Percentiles rank a stretch among this genome's conserved stretches.
Conservation (phyloP, 2,113 vertebrate genomes). For the Zingel zingel region DNA sequence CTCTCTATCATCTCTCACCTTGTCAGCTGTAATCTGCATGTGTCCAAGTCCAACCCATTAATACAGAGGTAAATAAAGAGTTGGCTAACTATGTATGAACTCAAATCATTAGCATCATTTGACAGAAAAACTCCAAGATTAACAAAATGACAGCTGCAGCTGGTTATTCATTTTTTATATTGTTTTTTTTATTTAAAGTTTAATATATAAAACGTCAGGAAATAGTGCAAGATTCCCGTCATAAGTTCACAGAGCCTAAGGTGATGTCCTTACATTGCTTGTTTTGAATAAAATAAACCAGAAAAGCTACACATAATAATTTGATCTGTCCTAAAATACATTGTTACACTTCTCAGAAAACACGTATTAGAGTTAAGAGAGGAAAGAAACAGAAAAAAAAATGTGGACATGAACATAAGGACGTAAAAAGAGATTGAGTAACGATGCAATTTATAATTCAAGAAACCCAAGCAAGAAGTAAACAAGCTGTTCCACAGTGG, state of each 20-base stretch:
- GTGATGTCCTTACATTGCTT: background rate
- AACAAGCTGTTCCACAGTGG: slow-evolving; percentile 47
- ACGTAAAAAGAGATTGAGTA: background rate
- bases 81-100: background rate
- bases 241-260: background rate
- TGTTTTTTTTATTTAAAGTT: background rate
- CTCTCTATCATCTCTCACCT: background rate
- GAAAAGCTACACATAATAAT: background rate
- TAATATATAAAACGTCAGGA: background rate
- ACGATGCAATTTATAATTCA: background rate
- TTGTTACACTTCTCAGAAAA: background rate
- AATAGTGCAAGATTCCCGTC: background rate
- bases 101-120: background rate
- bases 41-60: background rate
- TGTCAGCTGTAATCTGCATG: background rate
- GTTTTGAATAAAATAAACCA: background rate
- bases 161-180: background rate
- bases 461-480: slow-evolving; percentile 26
- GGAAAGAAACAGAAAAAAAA: background rate
- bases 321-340: background rate
- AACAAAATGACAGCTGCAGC: background rate
- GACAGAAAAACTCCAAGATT: background rate
- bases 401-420: background rate
- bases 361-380: background rate
- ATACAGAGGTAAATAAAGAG: background rate